phyloP scores from a whole-genome alignment of 2,888 invertebrate species.

The Hemistola chrysoprasaria region DNA sequence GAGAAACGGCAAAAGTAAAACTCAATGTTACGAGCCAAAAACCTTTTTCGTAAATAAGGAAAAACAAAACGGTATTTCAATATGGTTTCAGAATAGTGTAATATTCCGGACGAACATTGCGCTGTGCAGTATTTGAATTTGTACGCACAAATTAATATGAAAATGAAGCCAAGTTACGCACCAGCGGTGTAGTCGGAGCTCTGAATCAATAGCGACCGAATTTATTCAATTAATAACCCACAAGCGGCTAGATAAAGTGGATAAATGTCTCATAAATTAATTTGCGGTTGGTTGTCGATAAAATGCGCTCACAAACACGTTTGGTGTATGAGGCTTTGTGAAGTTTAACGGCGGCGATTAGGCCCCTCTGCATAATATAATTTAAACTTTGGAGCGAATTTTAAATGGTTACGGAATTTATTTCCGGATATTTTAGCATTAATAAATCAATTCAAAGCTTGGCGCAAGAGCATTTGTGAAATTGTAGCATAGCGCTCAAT shows the following conservation, averaged over 20 bases:
- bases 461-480: no score
- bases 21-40: background rate
- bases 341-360: conserved; percentile 17
- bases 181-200: conserved; percentile 22
- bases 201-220: conserved; percentile 37
- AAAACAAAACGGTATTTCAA: background rate
- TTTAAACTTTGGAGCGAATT: conserved; percentile 7
- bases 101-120: background rate
- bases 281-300: conserved; percentile 35
- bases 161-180: conserved; percentile 32
- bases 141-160: conserved; percentile 30
- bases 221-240: conserved; percentile 44
- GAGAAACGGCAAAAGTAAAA: background rate
- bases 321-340: conserved; percentile 14
- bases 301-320: conserved; percentile 30
- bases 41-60: background rate
- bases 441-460: no score
- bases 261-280: conserved; percentile 48
- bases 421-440: no score
- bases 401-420: background rate
- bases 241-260: conserved; percentile 36
- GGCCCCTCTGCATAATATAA: conserved; percentile 8
- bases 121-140: conserved; percentile 10
- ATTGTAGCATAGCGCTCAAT: no score
- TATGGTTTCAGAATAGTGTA: background rate